Evolutionary conservation across 2,797 vertebrate species (phyloP), one percentile per base, ranked within the genome.

Genomic region (Aulostomus chinensis): DNA sequence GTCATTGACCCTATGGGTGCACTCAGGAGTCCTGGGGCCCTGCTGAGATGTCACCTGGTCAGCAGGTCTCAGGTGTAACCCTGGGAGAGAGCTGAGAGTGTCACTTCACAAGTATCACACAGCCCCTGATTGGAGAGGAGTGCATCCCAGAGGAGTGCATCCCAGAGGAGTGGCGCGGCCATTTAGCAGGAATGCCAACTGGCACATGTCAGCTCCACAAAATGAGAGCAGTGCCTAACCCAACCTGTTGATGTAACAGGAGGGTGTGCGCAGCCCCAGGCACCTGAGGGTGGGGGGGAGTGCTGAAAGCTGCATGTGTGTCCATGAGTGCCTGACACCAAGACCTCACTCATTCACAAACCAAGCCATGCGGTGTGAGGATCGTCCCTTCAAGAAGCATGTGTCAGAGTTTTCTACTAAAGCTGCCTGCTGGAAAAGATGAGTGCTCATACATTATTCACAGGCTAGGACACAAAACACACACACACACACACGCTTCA

Each of bases 381-480:
- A 38, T 11, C 43, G 59, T 73, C 74, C 70, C 78, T 75, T 80
- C 83, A 83, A 84, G 69, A 78, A 49, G 60, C 63, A 74, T 76
- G 64, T 68, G 74, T 72, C 48, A 17, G 63, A 79, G 61, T 79
- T 83, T 78, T 69, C 47, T 53, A 70, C 79, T 58, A 63, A 79
- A 65, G 73, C 78, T 75, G 71, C 71, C 70, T 80, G 65, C 69
- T 68, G 53, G 62, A 75, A 73, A 73, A 77, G 78, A 77, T 53
- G 75, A 83, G 76, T 64, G 62, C 69, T 53, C 48, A 74, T 87
- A 67, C 70, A 85, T 88, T 81, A 86, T 88, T 86, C 78, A 86
- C 49, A 57, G 60, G 62, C 38, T 47, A 59, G 49, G 46, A 77
- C 58, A 58, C 65, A 69, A 51, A 37, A 56, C 40, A 25, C 33